Evolutionary conservation across 1,140 invertebrate species (phyloP), one percentile per base, ranked within the genome.

Genomic region (Calephelis virginiensis): DNA sequence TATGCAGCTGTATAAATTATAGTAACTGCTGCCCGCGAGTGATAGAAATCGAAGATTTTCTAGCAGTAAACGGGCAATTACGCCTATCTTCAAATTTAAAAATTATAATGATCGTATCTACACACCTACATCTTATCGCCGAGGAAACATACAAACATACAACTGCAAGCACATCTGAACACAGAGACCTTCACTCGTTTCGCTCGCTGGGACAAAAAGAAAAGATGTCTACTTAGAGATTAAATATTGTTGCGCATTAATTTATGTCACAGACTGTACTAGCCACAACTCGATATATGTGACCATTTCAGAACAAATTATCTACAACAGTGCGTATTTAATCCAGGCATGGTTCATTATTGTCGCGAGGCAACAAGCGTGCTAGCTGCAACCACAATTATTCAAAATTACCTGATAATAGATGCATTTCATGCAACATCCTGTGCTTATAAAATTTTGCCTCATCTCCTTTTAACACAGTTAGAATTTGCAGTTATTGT

Each of bases 361-460:
- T 74, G 74, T 80, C 70, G 71, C 73, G 66, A 70, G 71, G 68
- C 76, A 80, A 75, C 65, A 76, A 77, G 63, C 66, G 66, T 66
- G 70, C 67, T 71, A 75, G 75, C 64, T 72, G 74, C 67, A 46
- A 14, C 59, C 50, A 70, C 67, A 77, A 82, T 80, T 69, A 77
- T 67, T 74, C 65, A 65, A 81, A 82, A 82, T 73, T 59, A 77
- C 69, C 66, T 72, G 73, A 75, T 82, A 82, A 82, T 80, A 73
- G 72, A 65, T 70, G 70, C 71, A 70, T 63, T 72, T 61, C 62
- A 70, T 74, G 76, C 76, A 78, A 77, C 72, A 77, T 80, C 76
- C 78, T 75, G 73, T 56, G 62, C 73, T 76, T 76, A 77, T 78
- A 74, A 72, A 75, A 66, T 76, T 75, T 67, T 63, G 68, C 63